Evolutionary conservation across 1,140 invertebrate genomes (phyloP).

Genomic region (Drosophila fuyamai): DNA sequence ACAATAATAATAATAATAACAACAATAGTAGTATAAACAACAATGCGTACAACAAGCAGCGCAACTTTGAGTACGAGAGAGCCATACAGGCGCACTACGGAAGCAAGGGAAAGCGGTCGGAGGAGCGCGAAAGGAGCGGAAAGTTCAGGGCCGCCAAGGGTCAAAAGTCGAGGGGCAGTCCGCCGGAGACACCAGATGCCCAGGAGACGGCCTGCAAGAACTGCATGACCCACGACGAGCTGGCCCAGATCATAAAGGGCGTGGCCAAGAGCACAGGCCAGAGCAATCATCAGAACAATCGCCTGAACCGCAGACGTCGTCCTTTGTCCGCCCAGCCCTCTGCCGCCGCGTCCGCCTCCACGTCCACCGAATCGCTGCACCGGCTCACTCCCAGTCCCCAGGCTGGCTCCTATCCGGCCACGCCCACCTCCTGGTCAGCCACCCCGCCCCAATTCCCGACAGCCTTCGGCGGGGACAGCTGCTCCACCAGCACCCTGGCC

Average conservation of each 20-base stretch:
- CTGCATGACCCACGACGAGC: slow-evolving; percentile 74
- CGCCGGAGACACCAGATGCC: slow-evolving; percentile 1
- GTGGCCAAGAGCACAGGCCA: slow-evolving; percentile 36
- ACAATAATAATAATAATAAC: slow-evolving; percentile 47
- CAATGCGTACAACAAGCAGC: slow-evolving; percentile 59
- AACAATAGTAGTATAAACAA: slow-evolving; percentile 45
- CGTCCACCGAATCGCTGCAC: slow-evolving; percentile 68
- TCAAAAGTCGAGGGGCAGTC: slow-evolving; percentile 43
- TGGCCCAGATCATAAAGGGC: slow-evolving; percentile 69
- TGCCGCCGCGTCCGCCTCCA: slow-evolving; percentile 41
- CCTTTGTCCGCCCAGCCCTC: slow-evolving; percentile 37
- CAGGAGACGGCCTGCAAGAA: slow-evolving; percentile 32
- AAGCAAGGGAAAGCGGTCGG: slow-evolving; percentile 7
- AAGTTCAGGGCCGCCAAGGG: slow-evolving; percentile 42
- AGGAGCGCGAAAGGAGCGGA: slow-evolving; percentile 13
- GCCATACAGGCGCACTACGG: slow-evolving; percentile 71
- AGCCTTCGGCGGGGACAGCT: slow-evolving; percentile 28
- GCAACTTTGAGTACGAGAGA: slow-evolving; percentile 67
- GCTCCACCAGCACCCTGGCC: slow-evolving; percentile 50
- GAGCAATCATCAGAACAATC: slow-evolving; percentile 3
- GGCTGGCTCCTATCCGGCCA: slow-evolving; percentile 61
- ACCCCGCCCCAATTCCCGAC: slow-evolving; percentile 58
- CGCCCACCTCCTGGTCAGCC: slow-evolving; percentile 68
- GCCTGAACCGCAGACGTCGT: slow-evolving; percentile 8
- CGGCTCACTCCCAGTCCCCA: slow-evolving; percentile 20